Base-by-base conservation (phyloP, 2,113 vertebrate species). In the Gyps fulvus region DNA sequence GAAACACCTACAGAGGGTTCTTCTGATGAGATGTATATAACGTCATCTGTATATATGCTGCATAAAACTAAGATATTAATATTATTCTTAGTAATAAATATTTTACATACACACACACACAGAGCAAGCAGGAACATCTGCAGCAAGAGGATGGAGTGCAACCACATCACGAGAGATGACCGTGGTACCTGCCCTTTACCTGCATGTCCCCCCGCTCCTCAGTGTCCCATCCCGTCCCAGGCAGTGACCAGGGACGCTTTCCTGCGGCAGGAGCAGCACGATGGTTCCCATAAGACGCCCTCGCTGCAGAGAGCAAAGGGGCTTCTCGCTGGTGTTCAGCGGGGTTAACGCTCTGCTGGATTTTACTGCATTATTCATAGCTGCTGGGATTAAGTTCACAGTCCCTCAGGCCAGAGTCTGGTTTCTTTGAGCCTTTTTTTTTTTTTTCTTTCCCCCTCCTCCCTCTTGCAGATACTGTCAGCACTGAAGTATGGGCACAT, bases 21-120 rank as follows among this genome's bases (percentile, higher is more conserved):
- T 10, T 38, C 36, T 8, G 47, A 3, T 5, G 57, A 3, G 45
- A 3, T 2, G 25, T 9, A 2, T 3, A 0, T 6, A 29, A 15
- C 0, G 11, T 8, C 6, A 7, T 8, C 47, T 12, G 31, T 7
- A 11, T 3, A 2, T 9, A 6, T 3, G 38, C 67, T 31, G 36
- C 57, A 6, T 3, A 40, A 26, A 27, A 6, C 34, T 27, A 10
- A 16, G 29, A 9, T 23, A 25, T 16, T 13, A 5, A 15, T 19
- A 6, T 42, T n/a, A 8, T 59, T 25, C 43, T 21, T 42, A 42
- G 20, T 11, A 26, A 13, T 6, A n/a, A 16, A 4, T 20, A 50
- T 17, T n/a, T 23, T 10, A 18, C 29, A 4, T 3, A 13, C 32
- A 22, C 9, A 3, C 10, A 4, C 14, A 3, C 12, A 8, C 13